phyloP scores from a whole-genome alignment of 2,113 vertebrate genomes.

The Crocuta crocuta region DNA sequence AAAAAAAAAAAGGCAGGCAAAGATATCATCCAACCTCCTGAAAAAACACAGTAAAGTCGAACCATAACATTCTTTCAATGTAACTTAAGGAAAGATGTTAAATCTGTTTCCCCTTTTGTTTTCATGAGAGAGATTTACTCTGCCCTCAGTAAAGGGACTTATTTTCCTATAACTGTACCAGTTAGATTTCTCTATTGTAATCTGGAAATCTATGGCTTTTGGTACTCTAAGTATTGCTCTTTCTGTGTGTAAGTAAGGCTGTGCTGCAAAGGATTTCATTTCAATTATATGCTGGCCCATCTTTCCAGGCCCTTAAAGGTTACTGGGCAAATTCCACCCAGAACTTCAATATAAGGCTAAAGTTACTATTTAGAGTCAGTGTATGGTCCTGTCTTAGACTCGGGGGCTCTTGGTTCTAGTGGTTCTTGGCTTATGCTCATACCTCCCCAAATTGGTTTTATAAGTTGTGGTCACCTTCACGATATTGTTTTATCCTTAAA shows the following conservation, averaged over 20 bases:
- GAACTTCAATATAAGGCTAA: conserved; percentile 23
- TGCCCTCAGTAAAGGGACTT: conserved; percentile 59
- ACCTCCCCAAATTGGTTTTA: background rate
- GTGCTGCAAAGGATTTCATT: conserved; percentile 53
- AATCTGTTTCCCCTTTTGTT: conserved; percentile 59
- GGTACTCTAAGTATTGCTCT: background rate
- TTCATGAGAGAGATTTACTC: conserved; percentile 55
- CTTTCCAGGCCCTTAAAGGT: conserved; percentile 76
- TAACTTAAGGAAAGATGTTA: conserved; percentile 67
- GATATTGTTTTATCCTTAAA: background rate
- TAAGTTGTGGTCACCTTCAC: background rate
- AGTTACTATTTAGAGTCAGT: conserved; percentile 70
- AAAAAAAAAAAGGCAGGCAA: background rate
- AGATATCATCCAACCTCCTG: background rate
- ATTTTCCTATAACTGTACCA: conserved; percentile 49
- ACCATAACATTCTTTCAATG: conserved; percentile 32
- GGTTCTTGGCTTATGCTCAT: background rate
- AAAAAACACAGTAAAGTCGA: background rate
- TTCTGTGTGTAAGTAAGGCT: conserved; percentile 57
- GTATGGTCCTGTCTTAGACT: conserved; percentile 52
- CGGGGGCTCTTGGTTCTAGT: conserved; percentile 60
- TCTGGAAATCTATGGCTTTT: conserved; percentile 64
- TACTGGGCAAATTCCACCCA: conserved; percentile 71
- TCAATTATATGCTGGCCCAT: conserved; percentile 6
- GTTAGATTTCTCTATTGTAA: conserved; percentile 42